Percentiles rank a stretch among this genome's conserved stretches.
phyloP scores from a whole-genome alignment of 2,113 vertebrate genomes.

The Platysteira castanea region DNA sequence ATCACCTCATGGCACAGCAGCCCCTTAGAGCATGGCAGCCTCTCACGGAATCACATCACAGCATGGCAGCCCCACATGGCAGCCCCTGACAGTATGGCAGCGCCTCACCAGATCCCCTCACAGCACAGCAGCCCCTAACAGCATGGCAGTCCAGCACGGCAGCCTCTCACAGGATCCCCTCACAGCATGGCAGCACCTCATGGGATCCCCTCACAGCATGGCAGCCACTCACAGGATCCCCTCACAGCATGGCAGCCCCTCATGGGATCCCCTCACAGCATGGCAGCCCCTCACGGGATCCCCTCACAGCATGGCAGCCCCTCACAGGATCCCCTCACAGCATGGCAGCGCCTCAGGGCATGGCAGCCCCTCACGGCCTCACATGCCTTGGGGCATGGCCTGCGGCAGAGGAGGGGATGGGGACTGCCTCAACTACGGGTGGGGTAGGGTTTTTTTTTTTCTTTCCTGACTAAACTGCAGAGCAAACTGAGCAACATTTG shows the following conservation, averaged over 20 bases:
- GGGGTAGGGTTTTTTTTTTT: neutral
- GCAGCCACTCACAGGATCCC: neutral
- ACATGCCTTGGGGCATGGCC: neutral
- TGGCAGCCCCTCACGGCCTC: neutral
- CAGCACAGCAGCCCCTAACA: no score
- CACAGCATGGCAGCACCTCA: no score
- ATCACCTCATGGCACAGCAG: no score
- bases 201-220: rapidly evolving
- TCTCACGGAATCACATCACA: neutral
- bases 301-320: neutral
- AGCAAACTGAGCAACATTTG: neutral
- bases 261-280: neutral
- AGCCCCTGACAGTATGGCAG: neutral
- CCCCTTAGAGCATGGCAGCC: neutral
- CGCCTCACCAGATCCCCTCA: neutral
- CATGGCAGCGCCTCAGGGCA: no score
- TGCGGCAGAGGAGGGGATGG: neutral
- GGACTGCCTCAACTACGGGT: neutral
- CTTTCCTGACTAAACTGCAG: neutral
- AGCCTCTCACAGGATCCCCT: neutral
- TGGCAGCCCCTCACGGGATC: rapidly evolving
- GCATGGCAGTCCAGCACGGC: neutral
- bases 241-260: rapidly evolving
- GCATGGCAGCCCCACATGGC: no score
- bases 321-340: neutral